Base-by-base conservation (phyloP, 2,113 vertebrate genomes). In the Ardeotis arabs region DNA sequence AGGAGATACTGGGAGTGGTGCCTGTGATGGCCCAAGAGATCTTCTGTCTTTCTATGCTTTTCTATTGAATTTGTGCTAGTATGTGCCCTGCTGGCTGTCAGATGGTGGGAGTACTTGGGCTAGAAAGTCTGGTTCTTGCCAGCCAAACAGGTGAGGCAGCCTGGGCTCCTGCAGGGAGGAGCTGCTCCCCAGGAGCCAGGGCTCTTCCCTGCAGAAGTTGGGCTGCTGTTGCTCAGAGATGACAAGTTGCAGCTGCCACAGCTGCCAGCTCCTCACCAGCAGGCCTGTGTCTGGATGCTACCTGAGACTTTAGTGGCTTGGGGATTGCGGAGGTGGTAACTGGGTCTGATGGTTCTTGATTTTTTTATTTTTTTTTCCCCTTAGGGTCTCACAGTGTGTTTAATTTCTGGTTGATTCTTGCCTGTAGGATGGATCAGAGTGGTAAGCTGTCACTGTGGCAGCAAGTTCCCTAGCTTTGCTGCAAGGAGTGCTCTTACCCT, bases 81-180 rank as follows among this genome's bases (percentile, higher is more conserved):
- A 0, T 82, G 81, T 74, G 75, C 16, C 22, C 15, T 87, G 0
- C 50, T 47, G 24, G 23, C 29, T 93, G 75, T 80, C 44, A 64
- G 69, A n/a, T 84, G 80, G 73, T 93, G 89, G 95, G 90, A 95
- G 62, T 84, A 41, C 83, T 75, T 64, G 56, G 68, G 68, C 92
- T 95, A 92, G 95, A 94, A 97, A 92, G 83, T 95, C 94, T 95
- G 76, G 96, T 93, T 96, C 89, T 78, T 92, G 39, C 95, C 47
- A 75, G 92, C 89, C 58, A 55, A 79, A 92, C 89, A 89, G 90
- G 96, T 95, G 86, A 82, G 91, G 49, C 86, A 89, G 76, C 92
- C 86, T 92, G 80, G 80, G 60, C 58, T 95, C 14, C 58, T 60
- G 31, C 2, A 82, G 83, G 86, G 83, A 95, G 90, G 76, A 93